Conservation (phyloP, 2,888 invertebrate genomes). For the Antitype chi region DNA sequence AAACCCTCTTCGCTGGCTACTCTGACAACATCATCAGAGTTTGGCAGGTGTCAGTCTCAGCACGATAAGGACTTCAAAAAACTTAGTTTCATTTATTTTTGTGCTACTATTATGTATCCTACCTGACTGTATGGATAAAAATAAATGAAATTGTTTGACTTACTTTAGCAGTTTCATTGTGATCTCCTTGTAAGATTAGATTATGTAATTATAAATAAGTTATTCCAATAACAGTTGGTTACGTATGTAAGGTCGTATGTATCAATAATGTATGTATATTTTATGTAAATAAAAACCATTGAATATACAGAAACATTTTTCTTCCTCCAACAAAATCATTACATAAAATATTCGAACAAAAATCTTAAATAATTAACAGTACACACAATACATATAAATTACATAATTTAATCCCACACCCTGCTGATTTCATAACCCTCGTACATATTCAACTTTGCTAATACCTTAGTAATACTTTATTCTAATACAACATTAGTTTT, state of each 20-base stretch:
- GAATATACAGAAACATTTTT: conserved; percentile 67
- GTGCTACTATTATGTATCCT: conserved; percentile 73
- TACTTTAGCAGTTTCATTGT: conserved; percentile 83
- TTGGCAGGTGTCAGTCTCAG: conserved; percentile 98
- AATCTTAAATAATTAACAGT: conserved; percentile 7
- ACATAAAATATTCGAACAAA: conserved; percentile 44
- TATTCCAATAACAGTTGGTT: conserved; percentile 58
- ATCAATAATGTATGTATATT: conserved; percentile 70
- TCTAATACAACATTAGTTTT: background rate
- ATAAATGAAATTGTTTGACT: conserved; percentile 87
- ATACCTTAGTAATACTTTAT: conserved; percentile 15
- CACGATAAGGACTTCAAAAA: conserved; percentile 90
- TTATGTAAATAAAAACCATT: conserved; percentile 82
- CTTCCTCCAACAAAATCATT: conserved; percentile 55
- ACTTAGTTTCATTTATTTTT: conserved; percentile 88
- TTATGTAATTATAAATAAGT: conserved; percentile 62
- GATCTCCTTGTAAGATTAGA: conserved; percentile 80
- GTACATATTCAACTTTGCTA: background rate
- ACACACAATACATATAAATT: background rate
- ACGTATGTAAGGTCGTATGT: conserved; percentile 66
- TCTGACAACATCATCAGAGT: conserved; percentile 99
- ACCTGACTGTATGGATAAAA: conserved; percentile 79
- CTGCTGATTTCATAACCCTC: background rate
- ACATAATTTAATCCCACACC: conserved; percentile 1
- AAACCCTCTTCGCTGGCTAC: conserved; percentile 99